These are phyloP conservation scores for Leptinotarsa lineolata DNA, from an alignment of 1,140 invertebrate genomes.

Conservation along the genomic window DNA sequence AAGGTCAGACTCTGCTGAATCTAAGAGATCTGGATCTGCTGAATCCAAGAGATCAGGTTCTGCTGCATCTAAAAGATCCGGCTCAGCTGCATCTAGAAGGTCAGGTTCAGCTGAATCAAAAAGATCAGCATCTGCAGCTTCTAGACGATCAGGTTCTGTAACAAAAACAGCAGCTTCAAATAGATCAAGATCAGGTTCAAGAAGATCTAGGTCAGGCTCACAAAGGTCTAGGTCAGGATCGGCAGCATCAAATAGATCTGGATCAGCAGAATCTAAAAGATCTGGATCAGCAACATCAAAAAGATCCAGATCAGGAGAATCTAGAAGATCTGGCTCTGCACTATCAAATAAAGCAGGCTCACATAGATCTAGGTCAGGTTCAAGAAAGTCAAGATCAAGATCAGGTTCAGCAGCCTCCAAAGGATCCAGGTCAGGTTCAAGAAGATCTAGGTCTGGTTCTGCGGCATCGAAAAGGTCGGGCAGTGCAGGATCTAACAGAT, in stretches of 20 bases:
- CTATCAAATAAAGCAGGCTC: conserved; percentile 25
- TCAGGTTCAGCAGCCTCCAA: conserved; percentile 37
- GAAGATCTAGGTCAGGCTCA: conserved; percentile 19
- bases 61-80: conserved; percentile 28
- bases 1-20: conserved; percentile 27
- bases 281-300: conserved; percentile 39
- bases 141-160: conserved; percentile 46
- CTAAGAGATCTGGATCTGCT: conserved; percentile 31
- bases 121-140: conserved; percentile 38
- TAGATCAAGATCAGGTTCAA: conserved; percentile 33
- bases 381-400: conserved; percentile 46
- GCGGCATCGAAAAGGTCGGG: conserved; percentile 30
- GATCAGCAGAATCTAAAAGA: conserved; percentile 36
- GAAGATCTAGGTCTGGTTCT: conserved; percentile 36
- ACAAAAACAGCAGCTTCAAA: conserved; percentile 33
- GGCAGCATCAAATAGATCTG: conserved; percentile 33
- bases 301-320: conserved; percentile 33
- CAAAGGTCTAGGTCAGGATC: conserved; percentile 33
- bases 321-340: conserved; percentile 34
- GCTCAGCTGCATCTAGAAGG: conserved; percentile 32
- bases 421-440: conserved; percentile 32
- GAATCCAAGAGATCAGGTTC: conserved; percentile 23
- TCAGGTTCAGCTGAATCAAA: conserved; percentile 41
- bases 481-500: conserved; percentile 40
- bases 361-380: conserved; percentile 33